Base-by-base conservation (phyloP, 2,888 invertebrate genomes). In the Serripes groenlandicus region DNA sequence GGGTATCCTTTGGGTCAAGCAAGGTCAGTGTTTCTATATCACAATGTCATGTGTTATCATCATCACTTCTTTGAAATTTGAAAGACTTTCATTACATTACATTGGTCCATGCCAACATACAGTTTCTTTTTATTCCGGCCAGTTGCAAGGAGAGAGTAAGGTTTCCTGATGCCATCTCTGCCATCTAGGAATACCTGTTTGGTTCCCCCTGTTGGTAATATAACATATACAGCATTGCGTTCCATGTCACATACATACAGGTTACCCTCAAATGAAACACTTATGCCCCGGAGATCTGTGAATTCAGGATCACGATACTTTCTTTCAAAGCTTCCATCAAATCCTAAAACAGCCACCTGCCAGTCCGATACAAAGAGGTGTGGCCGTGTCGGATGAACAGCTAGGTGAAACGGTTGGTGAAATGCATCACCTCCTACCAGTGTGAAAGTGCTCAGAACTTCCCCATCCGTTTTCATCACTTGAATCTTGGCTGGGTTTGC, bases 71-170 rank as follows among this genome's bases (percentile, higher is more conserved):
- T n/a, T 32, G 32, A 62, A 62, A 62, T 62, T 34, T 62, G 11
- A n/a, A 62, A 62, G 21, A 62, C 62, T 62, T 62, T 62, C 32
- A 62, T 34, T 4, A 32, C 62, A 62, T 62, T 34, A 32, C 4
- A 32, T 34, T 32, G 11, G 18, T 62, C 62, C 62, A 62, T 62
- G 34, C 32, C n/a, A 11, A 62, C 34, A 62, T 32, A 62, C 34
- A 62, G 5, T n/a, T 34, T 62, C 21, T 28, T 62, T 34, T 62
- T 30, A 3, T 3, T 62, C 34, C 21, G 30, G 3, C 62, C 62
- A 30, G 62, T 34, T 9, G 34, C 34, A 7, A 34, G 28, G 21
- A 62, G 3, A 62, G 32, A 23, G 9, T 3, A 34, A 32, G 62
- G 62, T 34, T 34, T 62, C 34, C n/a, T 32, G 11, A 62, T 62